Conservation (phyloP, 2,113 vertebrate species). For the Orientallactaga bullata region DNA sequence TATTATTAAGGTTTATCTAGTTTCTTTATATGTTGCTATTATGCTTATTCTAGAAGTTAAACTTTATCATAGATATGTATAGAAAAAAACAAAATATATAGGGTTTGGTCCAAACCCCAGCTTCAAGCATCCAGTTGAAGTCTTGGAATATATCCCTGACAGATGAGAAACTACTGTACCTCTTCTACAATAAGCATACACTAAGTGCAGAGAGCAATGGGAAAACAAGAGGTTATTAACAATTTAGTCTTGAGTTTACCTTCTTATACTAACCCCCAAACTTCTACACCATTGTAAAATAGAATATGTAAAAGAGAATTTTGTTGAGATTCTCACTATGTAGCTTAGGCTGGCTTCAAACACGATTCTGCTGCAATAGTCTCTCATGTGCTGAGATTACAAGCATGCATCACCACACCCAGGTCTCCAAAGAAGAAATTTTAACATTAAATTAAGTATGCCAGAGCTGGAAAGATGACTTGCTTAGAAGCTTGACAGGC, state of each 20-base stretch:
- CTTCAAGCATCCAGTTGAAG: neutral
- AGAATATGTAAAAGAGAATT: neutral
- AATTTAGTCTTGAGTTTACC: neutral
- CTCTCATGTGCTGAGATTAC: neutral
- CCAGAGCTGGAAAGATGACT: neutral
- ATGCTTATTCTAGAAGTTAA: too few relatives aligned
- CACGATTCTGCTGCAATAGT: too few relatives aligned
- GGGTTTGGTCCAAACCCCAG: neutral
- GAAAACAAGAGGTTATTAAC: neutral
- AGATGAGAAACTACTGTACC: neutral
- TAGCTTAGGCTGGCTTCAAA: too few relatives aligned
- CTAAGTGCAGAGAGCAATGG: neutral
- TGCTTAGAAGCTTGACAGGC: too few relatives aligned
- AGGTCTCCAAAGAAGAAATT: neutral
- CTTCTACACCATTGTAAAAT: constrained; percentile 2
- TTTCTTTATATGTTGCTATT: neutral
- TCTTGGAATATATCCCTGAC: neutral
- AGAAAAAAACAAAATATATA: neutral
- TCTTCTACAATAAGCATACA: neutral
- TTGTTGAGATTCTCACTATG: neutral
- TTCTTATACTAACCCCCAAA: neutral
- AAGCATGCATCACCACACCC: neutral
- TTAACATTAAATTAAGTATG: constrained; percentile 43
- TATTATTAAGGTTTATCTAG: neutral
- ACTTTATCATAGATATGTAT: neutral